Base-by-base conservation (phyloP, 1,140 invertebrate genomes). In the Diabrotica virgifera region DNA sequence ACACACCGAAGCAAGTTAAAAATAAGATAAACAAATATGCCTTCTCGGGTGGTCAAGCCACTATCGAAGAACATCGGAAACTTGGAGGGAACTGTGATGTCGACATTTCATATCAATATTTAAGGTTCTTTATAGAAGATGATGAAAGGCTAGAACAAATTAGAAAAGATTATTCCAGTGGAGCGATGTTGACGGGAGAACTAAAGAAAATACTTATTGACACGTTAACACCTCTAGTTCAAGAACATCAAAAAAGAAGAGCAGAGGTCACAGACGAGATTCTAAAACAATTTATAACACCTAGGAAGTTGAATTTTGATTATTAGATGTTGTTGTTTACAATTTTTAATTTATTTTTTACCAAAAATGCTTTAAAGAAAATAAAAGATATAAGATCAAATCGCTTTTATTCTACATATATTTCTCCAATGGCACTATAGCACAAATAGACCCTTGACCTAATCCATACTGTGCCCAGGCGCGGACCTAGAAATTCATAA, bases 1-100 rank as follows among this genome's bases (percentile, higher is more conserved):
- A 99, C 75, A 97, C 95, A 0, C 82, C 95, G 0, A 97, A 97
- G 73, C 94, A 99, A 81, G 95, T 99, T 59, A 99, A 98, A 80
- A 97, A 92, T 78, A 99, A 98, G 86, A 88, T 91, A 46, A 99
- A 99, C 77, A 99, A 98, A 83, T 94, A 98, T 81, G 98, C 97
- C 35, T 99, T 99, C 82, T 98, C 96, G 59, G 98, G 98, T 36
- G 98, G 98, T 36, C 91, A 90, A 74, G 85, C 89, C 10, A 97
- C 95, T 0, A 82, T 97, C 0, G 97, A 99, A 80, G 93, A 98
- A 77, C 98, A 99, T 77, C 81, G 91, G 69, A 82, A 89, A 77
- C 80, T 90, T 53, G 97, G 98, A 40, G 98, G 97, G 5, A 92
- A 99, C 79, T 97, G 96, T 78, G 92, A 95, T 70, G 86, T 99